Evolutionary conservation across 2,113 vertebrate species (phyloP).

Genomic region (Delphinus delphis): DNA sequence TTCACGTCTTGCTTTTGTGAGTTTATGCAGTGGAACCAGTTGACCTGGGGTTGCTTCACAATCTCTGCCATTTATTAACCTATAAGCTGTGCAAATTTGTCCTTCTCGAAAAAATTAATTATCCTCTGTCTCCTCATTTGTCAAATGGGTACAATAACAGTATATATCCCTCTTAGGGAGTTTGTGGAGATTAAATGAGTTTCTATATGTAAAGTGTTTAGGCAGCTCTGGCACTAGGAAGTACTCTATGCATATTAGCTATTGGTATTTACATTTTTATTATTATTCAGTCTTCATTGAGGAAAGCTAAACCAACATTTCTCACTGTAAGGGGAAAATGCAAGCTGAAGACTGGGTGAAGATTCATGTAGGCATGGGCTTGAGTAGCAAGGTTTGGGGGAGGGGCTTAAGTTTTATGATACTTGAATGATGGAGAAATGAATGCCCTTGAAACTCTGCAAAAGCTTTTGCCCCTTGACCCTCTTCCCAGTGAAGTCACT

Average conservation of each 20-base stretch:
- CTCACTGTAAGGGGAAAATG: not conserved
- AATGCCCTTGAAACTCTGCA: not conserved
- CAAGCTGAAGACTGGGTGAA: not conserved
- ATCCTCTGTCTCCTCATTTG: not conserved
- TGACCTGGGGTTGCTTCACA: not conserved
- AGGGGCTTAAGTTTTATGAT: not conserved
- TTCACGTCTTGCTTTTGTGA: not conserved
- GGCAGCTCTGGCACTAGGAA: not conserved
- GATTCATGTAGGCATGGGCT: not conserved
- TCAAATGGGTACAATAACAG: not conserved
- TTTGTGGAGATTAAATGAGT: not conserved
- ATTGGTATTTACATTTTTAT: not conserved
- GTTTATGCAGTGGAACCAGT: not conserved
- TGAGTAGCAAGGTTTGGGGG: not conserved
- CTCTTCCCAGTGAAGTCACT: conserved; percentile 40
- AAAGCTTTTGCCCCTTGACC: not conserved
- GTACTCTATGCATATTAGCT: not conserved
- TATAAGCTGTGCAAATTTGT: not conserved
- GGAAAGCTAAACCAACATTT: not conserved
- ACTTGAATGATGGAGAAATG: not conserved
- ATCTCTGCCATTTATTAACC: not conserved
- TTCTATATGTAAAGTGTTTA: not conserved
- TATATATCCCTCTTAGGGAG: not conserved
- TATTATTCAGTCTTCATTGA: not conserved
- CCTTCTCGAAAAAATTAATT: not conserved